Evolutionary conservation across 2,113 vertebrate genomes (phyloP).

Genomic region (Eudyptes chrysolophus): DNA sequence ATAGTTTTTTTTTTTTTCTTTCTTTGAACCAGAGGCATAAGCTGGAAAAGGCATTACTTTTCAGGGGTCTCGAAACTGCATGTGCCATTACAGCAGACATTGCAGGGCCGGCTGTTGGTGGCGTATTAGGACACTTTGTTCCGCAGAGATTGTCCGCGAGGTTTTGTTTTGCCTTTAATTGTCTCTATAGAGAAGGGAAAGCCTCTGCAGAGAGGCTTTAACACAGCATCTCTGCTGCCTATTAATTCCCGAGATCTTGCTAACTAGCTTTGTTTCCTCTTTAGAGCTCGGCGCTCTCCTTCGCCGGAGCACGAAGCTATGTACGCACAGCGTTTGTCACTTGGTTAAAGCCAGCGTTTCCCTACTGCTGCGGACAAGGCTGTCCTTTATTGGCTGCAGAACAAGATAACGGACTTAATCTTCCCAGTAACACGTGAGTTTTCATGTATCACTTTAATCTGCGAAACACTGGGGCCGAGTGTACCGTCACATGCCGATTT

Average conservation of each 20-base stretch:
- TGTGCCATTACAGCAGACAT: not conserved
- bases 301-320: not conserved
- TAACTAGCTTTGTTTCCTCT: slow-evolving; percentile 40
- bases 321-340: not conserved
- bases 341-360: slow-evolving; percentile 41
- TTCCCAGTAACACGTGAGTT: slow-evolving; percentile 75
- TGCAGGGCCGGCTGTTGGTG: not conserved
- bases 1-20: not conserved
- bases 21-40: not conserved
- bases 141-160: not conserved
- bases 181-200: not conserved
- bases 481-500: slow-evolving; percentile 77
- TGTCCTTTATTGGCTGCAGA: slow-evolving; percentile 65
- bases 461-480: slow-evolving; percentile 64
- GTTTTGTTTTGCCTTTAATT: slow-evolving; percentile 29
- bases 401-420: slow-evolving; percentile 74
- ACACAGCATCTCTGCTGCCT: not conserved
- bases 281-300: not conserved
- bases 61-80: not conserved
- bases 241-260: not conserved
- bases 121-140: not conserved
- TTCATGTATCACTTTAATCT: slow-evolving; percentile 79
- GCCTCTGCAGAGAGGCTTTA: slow-evolving; percentile 27
- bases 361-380: slow-evolving; percentile 11
- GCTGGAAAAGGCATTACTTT: not conserved